phyloP scores from a whole-genome alignment of 2,888 invertebrate genomes.

The Ariolimax columbianus region DNA sequence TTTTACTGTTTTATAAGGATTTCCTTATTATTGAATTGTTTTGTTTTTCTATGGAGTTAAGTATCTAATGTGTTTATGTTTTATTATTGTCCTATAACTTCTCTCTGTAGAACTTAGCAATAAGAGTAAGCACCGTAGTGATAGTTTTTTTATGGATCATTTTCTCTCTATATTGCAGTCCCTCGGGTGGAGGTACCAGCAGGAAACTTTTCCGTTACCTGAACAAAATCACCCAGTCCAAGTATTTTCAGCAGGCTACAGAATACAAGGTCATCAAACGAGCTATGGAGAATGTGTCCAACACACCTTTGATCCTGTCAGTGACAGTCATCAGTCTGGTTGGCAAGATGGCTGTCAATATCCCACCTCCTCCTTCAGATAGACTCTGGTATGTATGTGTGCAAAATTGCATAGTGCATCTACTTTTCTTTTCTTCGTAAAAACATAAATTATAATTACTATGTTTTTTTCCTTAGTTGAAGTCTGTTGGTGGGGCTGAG shows the following conservation, averaged over 20 bases:
- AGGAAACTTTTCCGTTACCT: constrained; percentile 89
- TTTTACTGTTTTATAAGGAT: no score
- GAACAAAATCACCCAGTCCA: constrained; percentile 90
- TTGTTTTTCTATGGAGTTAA: no score
- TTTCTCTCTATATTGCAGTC: background rate
- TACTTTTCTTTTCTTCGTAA: background rate
- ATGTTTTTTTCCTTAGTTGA: background rate
- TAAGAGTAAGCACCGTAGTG: no score
- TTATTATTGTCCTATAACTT: no score
- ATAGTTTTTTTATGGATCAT: no score
- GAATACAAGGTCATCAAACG: constrained; percentile 91
- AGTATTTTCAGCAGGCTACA: constrained; percentile 92
- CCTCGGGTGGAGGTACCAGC: constrained; percentile 63
- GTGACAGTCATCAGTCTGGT: constrained; percentile 88
- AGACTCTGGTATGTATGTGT: constrained; percentile 87
- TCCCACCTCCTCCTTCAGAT: constrained; percentile 93
- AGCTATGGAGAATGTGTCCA: constrained; percentile 93
- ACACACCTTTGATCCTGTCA: constrained; percentile 90
- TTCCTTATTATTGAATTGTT: no score
- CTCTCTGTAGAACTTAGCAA: no score
- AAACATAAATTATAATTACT: no score
- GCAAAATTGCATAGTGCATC: background rate
- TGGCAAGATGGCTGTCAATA: constrained; percentile 89
- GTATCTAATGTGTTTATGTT: no score
- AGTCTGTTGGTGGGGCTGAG: no score